Base-by-base conservation (phyloP, 2,888 invertebrate species). In the Cheilosia soror region DNA sequence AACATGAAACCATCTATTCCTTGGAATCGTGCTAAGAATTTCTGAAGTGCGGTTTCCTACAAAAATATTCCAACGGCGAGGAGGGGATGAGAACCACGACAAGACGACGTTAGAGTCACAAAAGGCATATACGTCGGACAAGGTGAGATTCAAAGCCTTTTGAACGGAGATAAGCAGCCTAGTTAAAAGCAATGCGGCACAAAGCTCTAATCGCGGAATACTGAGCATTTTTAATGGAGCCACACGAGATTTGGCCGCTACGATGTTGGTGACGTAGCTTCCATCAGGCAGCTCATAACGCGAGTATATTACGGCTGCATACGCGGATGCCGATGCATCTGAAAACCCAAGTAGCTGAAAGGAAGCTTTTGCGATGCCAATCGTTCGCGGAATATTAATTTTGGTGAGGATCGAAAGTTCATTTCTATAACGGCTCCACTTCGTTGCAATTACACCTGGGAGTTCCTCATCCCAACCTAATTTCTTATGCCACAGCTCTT, bases 351-450 rank as follows among this genome's bases (percentile, higher is more conserved):
- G 11, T 37, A 11, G 11, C 1, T 44, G 15, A 6, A 44, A 44
- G 5, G 44, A 44, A n/a, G 29, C 29, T 11, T 53, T 53, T 29
- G 27, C 47, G 2, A 42, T 9, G 5, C 60, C 60, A 5, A 60
- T 27, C 0, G 7, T 60, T 42, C 60, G 44, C 2, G 62, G 62
- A 3, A 47, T 31, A 5, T 44, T 2, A 20, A 60, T n/a, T 5
- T 60, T 13, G 5, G 60, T 60, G 3, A 53, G 42, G 15, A 25
- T 5, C 7, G 66, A 20, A 7, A 66, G 68, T 68, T 68, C 55
- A 11, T 13, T 69, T 33, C 60, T 66, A 47, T 37, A 82, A 7
- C 3, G 6, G 5, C 27, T 88, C 87, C 78, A 88, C 81, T 9
- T 86, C 68, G 20, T 78, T 84, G 72, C 6, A 80, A 68, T 57